Evolutionary conservation across 2,888 invertebrate species (phyloP).

Genomic region (Caenorhabditis panamensis): DNA sequence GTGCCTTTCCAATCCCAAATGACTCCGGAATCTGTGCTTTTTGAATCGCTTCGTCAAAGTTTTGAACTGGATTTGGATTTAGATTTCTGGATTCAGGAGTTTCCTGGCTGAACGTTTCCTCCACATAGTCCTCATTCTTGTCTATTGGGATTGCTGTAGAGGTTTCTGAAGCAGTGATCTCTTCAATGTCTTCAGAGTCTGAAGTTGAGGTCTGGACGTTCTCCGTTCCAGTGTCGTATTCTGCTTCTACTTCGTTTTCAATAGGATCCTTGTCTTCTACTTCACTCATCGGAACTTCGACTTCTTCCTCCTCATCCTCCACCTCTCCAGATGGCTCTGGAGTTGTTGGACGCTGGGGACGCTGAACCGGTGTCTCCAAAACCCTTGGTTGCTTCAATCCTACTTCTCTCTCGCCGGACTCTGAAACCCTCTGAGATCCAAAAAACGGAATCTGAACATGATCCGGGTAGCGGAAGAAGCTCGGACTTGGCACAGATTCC

Average conservation of each 20-base stretch:
- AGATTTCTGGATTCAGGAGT: no score
- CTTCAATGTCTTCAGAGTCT: neutral
- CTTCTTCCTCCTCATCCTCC: constrained; percentile 21
- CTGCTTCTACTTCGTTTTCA: no score
- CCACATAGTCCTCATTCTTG: constrained; percentile 36
- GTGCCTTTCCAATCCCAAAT: constrained; percentile 15
- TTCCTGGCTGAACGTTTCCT: constrained; percentile 37
- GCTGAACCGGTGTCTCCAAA: no score
- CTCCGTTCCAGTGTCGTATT: neutral
- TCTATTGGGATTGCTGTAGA: constrained; percentile 20
- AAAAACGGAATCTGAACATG: constrained; percentile 46
- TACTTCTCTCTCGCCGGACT: no score
- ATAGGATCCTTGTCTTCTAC: no score
- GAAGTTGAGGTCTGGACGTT: no score
- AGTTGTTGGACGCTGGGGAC: constrained; percentile 17
- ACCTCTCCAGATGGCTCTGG: constrained; percentile 30
- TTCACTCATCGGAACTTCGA: neutral
- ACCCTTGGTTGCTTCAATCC: no score
- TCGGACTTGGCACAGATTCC: constrained; percentile 16
- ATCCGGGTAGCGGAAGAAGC: constrained; percentile 37
- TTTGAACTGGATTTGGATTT: no score
- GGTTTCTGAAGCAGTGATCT: constrained; percentile 1
- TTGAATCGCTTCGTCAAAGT: no score
- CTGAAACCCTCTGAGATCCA: neutral
- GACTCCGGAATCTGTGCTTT: constrained; percentile 12